Evolutionary conservation across 92 coral and sea anemone genomes (phyloP).

Genomic region (Paragorgia papillata): DNA sequence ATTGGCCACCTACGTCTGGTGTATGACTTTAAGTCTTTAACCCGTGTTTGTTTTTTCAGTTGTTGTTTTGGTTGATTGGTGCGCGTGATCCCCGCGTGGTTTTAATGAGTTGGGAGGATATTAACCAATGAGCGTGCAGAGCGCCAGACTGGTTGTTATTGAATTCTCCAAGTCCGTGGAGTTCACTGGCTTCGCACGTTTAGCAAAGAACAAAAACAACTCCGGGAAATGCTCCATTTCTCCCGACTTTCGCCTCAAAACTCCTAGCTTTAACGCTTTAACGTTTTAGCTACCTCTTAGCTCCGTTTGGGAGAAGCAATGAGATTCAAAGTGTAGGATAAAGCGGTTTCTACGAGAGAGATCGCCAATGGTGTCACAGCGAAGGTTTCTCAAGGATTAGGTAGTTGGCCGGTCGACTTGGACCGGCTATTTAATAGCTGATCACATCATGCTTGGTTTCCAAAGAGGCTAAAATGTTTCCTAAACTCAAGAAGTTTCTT

Average conservation of each 20-base stretch:
- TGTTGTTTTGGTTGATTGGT: background rate
- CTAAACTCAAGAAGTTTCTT: conserved; percentile 32
- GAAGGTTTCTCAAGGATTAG: background rate
- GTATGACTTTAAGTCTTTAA: too few species aligned
- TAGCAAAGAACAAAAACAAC: conserved; percentile 27
- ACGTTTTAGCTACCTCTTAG: background rate
- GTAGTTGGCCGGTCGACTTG: background rate
- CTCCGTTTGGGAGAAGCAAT: too few species aligned
- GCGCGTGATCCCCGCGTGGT: conserved; percentile 32
- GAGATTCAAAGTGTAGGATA: background rate
- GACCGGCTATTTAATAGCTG: background rate
- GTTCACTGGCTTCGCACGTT: background rate
- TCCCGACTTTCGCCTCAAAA: background rate
- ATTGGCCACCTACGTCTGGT: too few species aligned
- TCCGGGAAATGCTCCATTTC: conserved; percentile 13
- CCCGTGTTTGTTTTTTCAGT: background rate
- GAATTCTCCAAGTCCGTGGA: conserved; percentile 40
- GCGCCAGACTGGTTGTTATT: conserved; percentile 49
- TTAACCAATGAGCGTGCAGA: conserved; percentile 33
- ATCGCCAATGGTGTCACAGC: background rate
- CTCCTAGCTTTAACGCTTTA: background rate
- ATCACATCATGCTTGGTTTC: conserved; percentile 15
- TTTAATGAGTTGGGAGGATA: background rate
- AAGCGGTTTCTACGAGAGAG: background rate
- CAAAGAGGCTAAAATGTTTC: conserved; percentile 35